A percentile compares a stretch with the other conserved stretches of the same genome.
These are phyloP conservation scores for Notocelia uddmanniana DNA, from an alignment of 2,888 invertebrate species.

Conservation along the genomic window DNA sequence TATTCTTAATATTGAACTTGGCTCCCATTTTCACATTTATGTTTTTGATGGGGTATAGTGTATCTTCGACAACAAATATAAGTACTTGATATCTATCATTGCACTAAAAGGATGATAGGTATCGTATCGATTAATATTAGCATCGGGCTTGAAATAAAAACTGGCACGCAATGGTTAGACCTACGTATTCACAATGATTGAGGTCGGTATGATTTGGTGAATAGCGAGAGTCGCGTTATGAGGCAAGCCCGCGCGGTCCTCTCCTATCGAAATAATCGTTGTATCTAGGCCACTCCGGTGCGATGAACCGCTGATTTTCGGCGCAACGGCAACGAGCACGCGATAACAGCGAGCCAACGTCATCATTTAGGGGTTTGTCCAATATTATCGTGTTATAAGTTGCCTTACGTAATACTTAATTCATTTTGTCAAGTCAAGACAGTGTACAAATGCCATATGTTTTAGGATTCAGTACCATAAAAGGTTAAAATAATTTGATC, in stretches of 20 bases:
- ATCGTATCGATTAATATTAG: background rate
- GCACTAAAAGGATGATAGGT: background rate
- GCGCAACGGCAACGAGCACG: conserved; percentile 49
- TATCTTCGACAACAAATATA: background rate
- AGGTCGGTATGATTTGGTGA: conserved; percentile 1
- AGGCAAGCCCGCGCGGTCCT: conserved; percentile 23
- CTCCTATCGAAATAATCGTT: conserved; percentile 71
- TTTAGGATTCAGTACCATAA: too few species aligned
- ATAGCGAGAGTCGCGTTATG: conserved; percentile 1
- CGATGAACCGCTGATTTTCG: conserved; percentile 71
- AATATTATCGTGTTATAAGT: background rate
- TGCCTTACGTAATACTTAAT: background rate
- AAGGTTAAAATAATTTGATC: too few species aligned
- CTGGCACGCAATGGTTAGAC: background rate
- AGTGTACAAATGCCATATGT: too few species aligned
- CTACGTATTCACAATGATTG: conserved; percentile 7
- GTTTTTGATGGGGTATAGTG: too few species aligned
- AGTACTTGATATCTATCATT: background rate
- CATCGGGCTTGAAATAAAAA: background rate
- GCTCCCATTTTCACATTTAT: too few species aligned
- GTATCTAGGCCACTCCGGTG: conserved; percentile 73
- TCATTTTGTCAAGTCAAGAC: too few species aligned
- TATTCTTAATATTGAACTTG: too few species aligned
- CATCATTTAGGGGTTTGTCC: conserved; percentile 26
- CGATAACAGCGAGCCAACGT: conserved; percentile 46